Evolutionary conservation across 2,113 vertebrate species (phyloP).

Genomic region (Indicator indicator): DNA sequence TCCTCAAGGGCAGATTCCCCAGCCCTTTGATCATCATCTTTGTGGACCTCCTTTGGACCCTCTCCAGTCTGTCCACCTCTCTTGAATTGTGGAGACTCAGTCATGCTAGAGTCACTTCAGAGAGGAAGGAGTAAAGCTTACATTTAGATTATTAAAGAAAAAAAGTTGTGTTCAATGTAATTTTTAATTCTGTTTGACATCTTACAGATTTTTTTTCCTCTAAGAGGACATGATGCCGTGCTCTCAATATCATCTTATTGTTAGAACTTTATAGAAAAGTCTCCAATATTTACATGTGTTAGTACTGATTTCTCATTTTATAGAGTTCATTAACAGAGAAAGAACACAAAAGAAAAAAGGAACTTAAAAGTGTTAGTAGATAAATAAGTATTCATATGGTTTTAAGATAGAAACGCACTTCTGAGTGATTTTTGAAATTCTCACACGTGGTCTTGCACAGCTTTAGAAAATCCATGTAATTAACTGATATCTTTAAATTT

Average conservation of each 20-base stretch:
- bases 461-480: background rate
- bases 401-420: background rate
- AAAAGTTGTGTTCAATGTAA: background rate
- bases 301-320: background rate
- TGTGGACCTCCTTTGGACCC: accelerated
- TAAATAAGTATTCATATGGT: background rate
- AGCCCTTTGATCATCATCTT: background rate
- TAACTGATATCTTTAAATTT: background rate
- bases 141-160: no score
- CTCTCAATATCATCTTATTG: background rate
- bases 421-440: background rate
- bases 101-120: background rate
- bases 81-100: background rate
- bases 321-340: background rate
- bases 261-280: background rate
- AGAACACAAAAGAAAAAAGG: background rate
- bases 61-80: background rate
- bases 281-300: background rate
- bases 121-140: background rate
- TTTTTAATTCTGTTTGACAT: background rate
- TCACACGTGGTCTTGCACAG: accelerated
- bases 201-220: background rate
- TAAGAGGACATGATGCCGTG: background rate
- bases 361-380: background rate
- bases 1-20: background rate